Evolutionary conservation across 2,113 vertebrate genomes (phyloP).

Genomic region (Capricornis sumatraensis): DNA sequence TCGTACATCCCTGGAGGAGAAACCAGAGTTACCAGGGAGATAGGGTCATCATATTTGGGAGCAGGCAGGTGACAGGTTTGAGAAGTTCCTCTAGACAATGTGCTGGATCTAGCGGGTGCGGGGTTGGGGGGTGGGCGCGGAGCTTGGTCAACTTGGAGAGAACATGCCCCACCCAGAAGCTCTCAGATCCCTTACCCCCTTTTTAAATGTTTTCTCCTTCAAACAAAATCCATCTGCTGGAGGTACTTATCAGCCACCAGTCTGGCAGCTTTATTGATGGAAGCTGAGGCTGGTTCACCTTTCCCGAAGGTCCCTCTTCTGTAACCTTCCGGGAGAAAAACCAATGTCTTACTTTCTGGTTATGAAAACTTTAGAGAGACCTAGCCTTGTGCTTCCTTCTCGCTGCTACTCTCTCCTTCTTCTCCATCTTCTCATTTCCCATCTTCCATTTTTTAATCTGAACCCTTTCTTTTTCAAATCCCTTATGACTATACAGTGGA

Average conservation of each 20-base stretch:
- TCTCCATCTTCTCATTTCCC: not conserved
- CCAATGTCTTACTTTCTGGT: not conserved
- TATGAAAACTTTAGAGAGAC: not conserved
- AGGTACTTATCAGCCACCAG: not conserved
- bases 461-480: not conserved
- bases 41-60: not conserved
- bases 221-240: not conserved
- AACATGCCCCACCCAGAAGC: not conserved
- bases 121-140: fast-evolving
- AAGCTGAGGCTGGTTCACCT: not conserved
- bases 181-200: not conserved
- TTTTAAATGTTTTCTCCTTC: not conserved
- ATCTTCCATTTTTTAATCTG: not conserved
- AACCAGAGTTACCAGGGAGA: not conserved
- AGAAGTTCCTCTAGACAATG: not conserved
- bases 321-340: not conserved
- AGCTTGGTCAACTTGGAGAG: not conserved
- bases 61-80: not conserved
- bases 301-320: not conserved
- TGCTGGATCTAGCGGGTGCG: not conserved
- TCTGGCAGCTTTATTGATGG: not conserved
- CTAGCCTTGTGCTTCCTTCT: not conserved
- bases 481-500: no score
- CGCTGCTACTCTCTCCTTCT: not conserved
- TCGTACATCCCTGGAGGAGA: not conserved